A percentile compares a stretch with the other conserved stretches of the same genome.
Conservation (phyloP, 92 coral and sea anemone genomes). For the Porites cylindrica region DNA sequence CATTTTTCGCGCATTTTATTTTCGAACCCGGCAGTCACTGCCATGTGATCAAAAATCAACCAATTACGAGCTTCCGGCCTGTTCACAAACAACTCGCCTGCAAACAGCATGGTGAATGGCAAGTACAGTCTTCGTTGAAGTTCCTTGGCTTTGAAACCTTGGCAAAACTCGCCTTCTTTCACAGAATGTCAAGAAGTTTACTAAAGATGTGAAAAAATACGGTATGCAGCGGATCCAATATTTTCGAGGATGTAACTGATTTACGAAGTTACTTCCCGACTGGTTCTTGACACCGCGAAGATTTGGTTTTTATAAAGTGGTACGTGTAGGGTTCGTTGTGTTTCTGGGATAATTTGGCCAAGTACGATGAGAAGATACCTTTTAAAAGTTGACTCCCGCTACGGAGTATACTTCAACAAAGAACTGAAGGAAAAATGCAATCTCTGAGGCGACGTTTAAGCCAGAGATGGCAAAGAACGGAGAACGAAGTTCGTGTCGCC, state of each 20-base stretch:
- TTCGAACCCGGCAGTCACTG: constrained; percentile 26
- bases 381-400: constrained; percentile 34
- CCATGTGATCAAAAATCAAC: constrained; percentile 46
- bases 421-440: constrained; percentile 45
- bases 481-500: constrained; percentile 27
- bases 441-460: constrained; percentile 64
- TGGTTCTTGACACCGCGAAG: constrained; percentile 5
- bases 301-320: constrained; percentile 1
- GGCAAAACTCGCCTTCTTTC: neutral
- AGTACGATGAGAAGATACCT: constrained; percentile 28
- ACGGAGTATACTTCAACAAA: constrained; percentile 34
- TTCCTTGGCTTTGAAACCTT: constrained; percentile 14
- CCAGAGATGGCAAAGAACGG: constrained; percentile 59
- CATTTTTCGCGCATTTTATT: constrained; percentile 54
- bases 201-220: neutral
- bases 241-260: constrained; percentile 20
- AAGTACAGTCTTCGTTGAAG: constrained; percentile 5
- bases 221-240: neutral
- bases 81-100: constrained; percentile 43
- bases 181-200: neutral
- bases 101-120: constrained; percentile 53
- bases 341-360: constrained; percentile 33
- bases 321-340: constrained; percentile 44
- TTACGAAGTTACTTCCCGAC: constrained; percentile 14
- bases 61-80: constrained; percentile 35